These are phyloP conservation scores for Mylabris phalerata DNA, from an alignment of 1,140 invertebrate genomes.

Conservation along the genomic window DNA sequence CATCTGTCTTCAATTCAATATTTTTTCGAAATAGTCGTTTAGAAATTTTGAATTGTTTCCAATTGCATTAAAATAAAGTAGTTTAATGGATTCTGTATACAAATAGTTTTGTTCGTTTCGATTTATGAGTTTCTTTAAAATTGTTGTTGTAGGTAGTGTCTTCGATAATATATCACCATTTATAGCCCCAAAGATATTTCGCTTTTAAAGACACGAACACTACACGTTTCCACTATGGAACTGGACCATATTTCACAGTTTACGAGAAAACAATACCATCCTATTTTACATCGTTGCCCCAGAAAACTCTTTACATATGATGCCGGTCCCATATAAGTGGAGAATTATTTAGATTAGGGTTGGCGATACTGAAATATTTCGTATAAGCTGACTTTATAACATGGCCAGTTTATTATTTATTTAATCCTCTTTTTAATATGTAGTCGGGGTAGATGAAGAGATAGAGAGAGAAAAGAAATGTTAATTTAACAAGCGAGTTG, in stretches of 20 bases:
- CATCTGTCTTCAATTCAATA: too few species aligned
- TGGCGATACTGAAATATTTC: background rate
- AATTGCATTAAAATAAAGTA: too few species aligned
- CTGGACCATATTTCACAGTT: slow-evolving; percentile 18
- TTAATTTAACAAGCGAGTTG: too few species aligned
- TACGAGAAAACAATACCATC: slow-evolving; percentile 24
- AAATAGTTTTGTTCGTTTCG: too few species aligned
- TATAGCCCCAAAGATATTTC: slow-evolving; percentile 20
- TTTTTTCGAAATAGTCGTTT: too few species aligned
- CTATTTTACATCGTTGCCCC: background rate
- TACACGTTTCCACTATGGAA: slow-evolving; percentile 10
- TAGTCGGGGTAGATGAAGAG: too few species aligned
- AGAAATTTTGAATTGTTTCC: too few species aligned
- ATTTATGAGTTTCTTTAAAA: too few species aligned
- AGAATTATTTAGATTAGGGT: slow-evolving; percentile 14
- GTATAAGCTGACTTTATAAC: background rate
- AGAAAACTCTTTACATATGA: slow-evolving; percentile 8
- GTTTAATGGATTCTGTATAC: too few species aligned
- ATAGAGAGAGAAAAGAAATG: too few species aligned
- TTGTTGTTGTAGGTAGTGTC: too few species aligned
- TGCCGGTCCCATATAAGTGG: slow-evolving; percentile 9
- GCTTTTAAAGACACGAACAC: slow-evolving; percentile 13
- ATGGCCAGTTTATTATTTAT: slow-evolving; percentile 3
- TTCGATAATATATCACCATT: slow-evolving; percentile 18
- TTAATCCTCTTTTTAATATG: background rate